Evolutionary conservation across 2,113 vertebrate genomes (phyloP).

Genomic region (Ochotona curzoniae): DNA sequence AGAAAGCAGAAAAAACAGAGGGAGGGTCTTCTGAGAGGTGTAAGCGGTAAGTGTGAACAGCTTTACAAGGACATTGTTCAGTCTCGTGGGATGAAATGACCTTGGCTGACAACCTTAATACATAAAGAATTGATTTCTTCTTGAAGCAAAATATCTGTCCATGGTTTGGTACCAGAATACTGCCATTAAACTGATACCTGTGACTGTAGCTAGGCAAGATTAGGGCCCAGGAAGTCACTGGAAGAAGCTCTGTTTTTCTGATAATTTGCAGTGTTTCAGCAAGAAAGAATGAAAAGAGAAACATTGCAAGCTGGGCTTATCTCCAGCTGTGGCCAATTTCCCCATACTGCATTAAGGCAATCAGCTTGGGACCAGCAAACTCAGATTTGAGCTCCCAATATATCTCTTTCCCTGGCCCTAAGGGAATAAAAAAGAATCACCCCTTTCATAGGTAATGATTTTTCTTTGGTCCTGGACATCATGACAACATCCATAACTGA

Average conservation of each 20-base stretch:
- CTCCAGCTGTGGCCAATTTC: not conserved
- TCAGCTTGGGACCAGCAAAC: not conserved
- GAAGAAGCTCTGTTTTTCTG: not conserved
- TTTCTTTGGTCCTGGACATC: not conserved
- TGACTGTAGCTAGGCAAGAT: not conserved
- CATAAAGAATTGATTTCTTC: not conserved
- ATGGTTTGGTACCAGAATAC: not conserved
- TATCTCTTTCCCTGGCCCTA: not conserved
- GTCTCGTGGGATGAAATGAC: not conserved
- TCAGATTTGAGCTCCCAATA: not conserved
- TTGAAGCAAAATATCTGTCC: not conserved
- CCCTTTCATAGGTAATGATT: not conserved
- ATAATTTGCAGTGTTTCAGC: not conserved
- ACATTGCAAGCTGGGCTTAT: not conserved
- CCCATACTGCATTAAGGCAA: not conserved
- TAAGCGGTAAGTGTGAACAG: not conserved
- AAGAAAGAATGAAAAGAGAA: not conserved
- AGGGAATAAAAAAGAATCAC: not conserved
- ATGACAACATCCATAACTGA: not conserved
- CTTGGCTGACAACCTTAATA: not conserved
- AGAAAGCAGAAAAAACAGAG: constrained; percentile 1
- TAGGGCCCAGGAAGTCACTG: not conserved
- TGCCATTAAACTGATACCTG: not conserved
- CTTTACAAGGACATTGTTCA: not conserved
- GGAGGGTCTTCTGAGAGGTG: not conserved